Base-by-base conservation (phyloP, 2,888 invertebrate species). In the Bombylius discolor region DNA sequence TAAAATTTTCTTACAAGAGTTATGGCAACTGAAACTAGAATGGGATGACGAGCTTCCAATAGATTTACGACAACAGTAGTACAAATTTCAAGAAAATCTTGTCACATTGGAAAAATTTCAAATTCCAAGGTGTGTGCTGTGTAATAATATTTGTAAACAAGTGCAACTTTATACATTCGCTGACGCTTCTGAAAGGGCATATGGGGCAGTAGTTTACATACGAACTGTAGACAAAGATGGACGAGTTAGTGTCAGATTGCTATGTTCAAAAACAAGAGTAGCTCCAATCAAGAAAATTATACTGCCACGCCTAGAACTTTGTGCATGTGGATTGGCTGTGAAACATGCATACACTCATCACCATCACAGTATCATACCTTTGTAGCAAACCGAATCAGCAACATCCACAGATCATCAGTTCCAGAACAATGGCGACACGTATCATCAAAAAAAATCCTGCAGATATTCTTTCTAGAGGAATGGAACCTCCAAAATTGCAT, bases 381-480 rank as follows among this genome's bases (percentile, higher is more conserved):
- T 49, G 60, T 63, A 5, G 58, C 53, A 31, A 62, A 56, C 14
- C 55, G 63, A 7, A 60, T 63, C 9, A 23, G 56, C n/a, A 49
- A 58, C 44, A 60, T 61, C 23, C 32, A 58, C 8, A 55, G 57
- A 8, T 33, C 31, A 5, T 47, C 57, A 9, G 31, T 54, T 8
- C 23, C 33, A 3, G 39, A 39, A 2, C 45, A 49, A 32, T 61
- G 61, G 61, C 51, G 55, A 9, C 62, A 60, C 48, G 55, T 62
- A 1, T 45, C 51, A 3, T 39, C 39, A 39, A 7, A 39, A 34
- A 53, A 31, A 63, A 63, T 46, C 56, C 60, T 11, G 60, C 62
- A 4, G 60, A 62, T 46, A 33, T 58, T 4, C 51, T 58, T 31
- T 61, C 62, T 8, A 53, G 61, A 31, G 61, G 64, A n/a, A 47